Conservation (phyloP, 2,888 invertebrate genomes). For the Timema cristinae region DNA sequence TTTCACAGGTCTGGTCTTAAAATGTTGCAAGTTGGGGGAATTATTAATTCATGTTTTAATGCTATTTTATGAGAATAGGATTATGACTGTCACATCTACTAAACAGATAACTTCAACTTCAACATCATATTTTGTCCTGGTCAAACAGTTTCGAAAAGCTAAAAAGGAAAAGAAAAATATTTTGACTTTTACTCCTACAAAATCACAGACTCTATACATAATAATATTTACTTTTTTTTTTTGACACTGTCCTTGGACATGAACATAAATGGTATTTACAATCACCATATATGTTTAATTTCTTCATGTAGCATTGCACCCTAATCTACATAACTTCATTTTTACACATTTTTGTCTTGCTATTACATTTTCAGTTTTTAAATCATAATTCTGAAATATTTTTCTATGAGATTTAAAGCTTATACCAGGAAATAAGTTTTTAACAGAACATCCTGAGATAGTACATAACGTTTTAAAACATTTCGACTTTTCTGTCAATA, state of each 20-base stretch:
- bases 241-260: slow-evolving; percentile 25
- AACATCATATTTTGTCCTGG: slow-evolving; percentile 8
- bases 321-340: too few species aligned
- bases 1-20: too few species aligned
- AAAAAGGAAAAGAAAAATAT: background rate
- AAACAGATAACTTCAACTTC: slow-evolving; percentile 15
- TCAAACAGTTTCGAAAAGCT: background rate
- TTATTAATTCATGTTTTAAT: background rate
- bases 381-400: too few species aligned
- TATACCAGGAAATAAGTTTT: too few species aligned
- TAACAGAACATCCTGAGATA: too few species aligned
- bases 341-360: too few species aligned
- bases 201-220: slow-evolving; percentile 25
- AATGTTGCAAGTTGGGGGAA: too few species aligned
- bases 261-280: slow-evolving; percentile 21
- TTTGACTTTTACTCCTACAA: slow-evolving; percentile 13
- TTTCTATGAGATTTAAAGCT: too few species aligned
- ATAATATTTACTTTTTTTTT: slow-evolving; percentile 1
- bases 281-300: slow-evolving; percentile 8
- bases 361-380: too few species aligned
- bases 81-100: background rate
- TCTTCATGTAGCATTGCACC: background rate
- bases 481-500: too few species aligned
- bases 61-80: background rate
- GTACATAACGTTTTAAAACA: too few species aligned